Evolutionary conservation across 2,888 invertebrate genomes (phyloP), one percentile per base, ranked within the genome.

Genomic region (Latrodectus elegans): DNA sequence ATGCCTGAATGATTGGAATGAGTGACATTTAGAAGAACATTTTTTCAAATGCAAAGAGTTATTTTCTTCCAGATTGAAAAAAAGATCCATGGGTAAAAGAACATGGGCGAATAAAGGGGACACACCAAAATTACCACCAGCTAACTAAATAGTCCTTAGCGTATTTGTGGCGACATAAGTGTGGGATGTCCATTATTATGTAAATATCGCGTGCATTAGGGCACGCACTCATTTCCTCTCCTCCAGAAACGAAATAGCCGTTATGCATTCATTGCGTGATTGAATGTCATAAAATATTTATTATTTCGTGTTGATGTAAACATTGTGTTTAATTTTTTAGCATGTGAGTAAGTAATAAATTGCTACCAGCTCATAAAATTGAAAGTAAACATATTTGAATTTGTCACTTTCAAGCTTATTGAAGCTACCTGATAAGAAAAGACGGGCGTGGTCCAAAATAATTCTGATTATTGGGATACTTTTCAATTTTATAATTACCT

Each of bases 171-270:
- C 4, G 38, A 38, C 38, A 38, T 38, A 38, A 38, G 38, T 38
- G 38, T 6, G 38, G 38, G 38, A 6, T 38, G 38, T 74, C 68
- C 85, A 85, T 85, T 85, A 79, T 85, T 85, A 85, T 85, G 85
- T 75, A 85, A 85, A 85, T 85, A 85, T 85, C 79, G 85, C 85
- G 85, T 85, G 85, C n/a, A 12, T 60, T 15, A 12, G n/a, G 60
- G n/a, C 82, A 60, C 82, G 70, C 82, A 65, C 17, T n/a, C 51
- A 17, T n/a, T 8, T 70, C 55, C 67, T 38, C 72, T 67, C 38
- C 17, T 52, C 53, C 53, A 15, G 53, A 10, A 55, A 38, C 67
- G 70, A 82, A 82, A 82, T 70, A 74, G 49, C 70, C 70, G 67
- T 51, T 64, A 15, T 17, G 12, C 22, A 64, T 22, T 53, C 52